These are phyloP conservation scores for Acanthoscelides obtectus DNA, from an alignment of 2,888 invertebrate species.

Conservation along the genomic window DNA sequence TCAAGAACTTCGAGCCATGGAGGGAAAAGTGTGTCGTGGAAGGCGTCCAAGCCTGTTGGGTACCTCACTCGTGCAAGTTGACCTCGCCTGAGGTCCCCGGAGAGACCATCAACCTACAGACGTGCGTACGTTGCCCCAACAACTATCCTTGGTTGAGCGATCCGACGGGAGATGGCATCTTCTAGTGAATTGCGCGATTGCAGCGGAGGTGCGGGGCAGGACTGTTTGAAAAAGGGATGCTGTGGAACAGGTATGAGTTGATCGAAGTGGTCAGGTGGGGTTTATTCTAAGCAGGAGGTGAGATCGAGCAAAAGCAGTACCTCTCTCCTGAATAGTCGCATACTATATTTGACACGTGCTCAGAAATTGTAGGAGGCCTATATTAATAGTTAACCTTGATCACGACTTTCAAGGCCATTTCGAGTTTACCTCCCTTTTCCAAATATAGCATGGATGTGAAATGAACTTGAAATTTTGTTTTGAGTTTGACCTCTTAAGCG, in stretches of 20 bases:
- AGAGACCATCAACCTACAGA: conserved; percentile 89
- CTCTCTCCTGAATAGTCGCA: too few species aligned
- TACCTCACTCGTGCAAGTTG: conserved; percentile 86
- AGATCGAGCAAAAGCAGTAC: too few species aligned
- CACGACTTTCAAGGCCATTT: too few species aligned
- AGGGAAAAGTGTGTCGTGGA: conserved; percentile 90
- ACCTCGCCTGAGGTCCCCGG: conserved; percentile 92
- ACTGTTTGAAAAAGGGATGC: neutral
- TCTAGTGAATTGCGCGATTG: conserved; percentile 51
- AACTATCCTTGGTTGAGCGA: conserved; percentile 95
- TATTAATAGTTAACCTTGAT: too few species aligned
- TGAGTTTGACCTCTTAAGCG: too few species aligned
- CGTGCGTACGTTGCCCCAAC: conserved; percentile 88
- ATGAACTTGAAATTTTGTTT: too few species aligned
- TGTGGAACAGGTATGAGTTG: conserved; percentile 7
- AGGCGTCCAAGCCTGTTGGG: conserved; percentile 77
- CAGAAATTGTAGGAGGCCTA: too few species aligned
- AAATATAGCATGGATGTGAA: too few species aligned
- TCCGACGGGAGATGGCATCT: conserved; percentile 85
- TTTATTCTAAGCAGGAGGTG: too few species aligned
- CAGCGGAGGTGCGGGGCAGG: neutral
- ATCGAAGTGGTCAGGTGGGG: too few species aligned
- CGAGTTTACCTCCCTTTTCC: too few species aligned
- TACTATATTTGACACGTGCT: too few species aligned
- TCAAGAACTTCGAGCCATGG: conserved; percentile 92